Percentiles rank a stretch among this genome's conserved stretches.
Conservation (phyloP, 2,888 invertebrate genomes). For the Eledone cirrhosa region DNA sequence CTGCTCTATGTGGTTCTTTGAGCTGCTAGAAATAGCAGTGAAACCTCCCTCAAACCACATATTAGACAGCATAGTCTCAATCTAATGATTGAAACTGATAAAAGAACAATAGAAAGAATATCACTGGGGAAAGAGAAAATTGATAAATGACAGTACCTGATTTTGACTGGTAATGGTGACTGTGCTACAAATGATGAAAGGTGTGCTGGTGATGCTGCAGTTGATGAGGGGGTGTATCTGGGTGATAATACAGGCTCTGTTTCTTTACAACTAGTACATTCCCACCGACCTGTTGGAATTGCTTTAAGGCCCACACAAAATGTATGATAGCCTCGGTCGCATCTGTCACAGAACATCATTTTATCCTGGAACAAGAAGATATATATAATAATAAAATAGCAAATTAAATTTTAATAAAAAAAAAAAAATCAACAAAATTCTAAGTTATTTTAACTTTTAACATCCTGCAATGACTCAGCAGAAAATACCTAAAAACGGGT, state of each 20-base stretch:
- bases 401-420: too few relatives aligned
- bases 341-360: conserved; percentile 93
- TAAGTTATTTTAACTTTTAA: too few relatives aligned
- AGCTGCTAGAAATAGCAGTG: too few relatives aligned
- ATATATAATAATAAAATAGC: background rate
- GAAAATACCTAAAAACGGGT: too few relatives aligned
- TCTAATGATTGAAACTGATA: too few relatives aligned
- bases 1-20: too few relatives aligned
- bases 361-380: conserved; percentile 72
- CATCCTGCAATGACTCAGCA: too few relatives aligned
- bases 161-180: background rate
- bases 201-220: too few relatives aligned
- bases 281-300: conserved; percentile 89
- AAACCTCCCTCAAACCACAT: too few relatives aligned
- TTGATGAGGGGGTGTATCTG: background rate
- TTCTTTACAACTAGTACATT: conserved; percentile 72
- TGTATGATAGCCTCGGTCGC: conserved; percentile 92
- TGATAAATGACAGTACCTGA: background rate
- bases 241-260: background rate
- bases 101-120: too few relatives aligned
- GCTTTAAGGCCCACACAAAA: conserved; percentile 85
- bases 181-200: background rate
- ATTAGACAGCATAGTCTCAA: too few relatives aligned
- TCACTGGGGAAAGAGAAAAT: background rate
- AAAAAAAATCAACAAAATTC: too few relatives aligned